These are phyloP conservation scores for Lutjanus erythropterus DNA, from an alignment of 2,113 vertebrate genomes.

Conservation along the genomic window DNA sequence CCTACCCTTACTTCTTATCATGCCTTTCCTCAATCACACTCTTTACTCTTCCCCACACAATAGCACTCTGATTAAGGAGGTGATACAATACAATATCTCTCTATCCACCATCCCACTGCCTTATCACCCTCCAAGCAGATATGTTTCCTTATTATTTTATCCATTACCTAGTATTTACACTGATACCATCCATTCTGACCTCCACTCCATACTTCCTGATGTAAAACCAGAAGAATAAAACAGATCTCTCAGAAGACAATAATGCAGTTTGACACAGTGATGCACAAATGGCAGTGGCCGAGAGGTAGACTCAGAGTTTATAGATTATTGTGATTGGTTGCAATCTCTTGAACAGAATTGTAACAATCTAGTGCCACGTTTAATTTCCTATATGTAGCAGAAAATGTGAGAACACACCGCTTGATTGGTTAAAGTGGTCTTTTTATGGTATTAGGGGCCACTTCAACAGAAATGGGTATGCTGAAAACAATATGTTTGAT, in stretches of 20 bases:
- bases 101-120: constrained; percentile 13
- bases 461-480: constrained; percentile 47
- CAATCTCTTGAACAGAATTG: constrained; percentile 38
- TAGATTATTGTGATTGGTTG: constrained; percentile 30
- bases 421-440: constrained; percentile 57
- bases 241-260: constrained; percentile 27
- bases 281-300: constrained; percentile 21
- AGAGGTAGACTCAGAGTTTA: constrained; percentile 6
- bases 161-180: constrained; percentile 27
- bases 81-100: constrained; percentile 20
- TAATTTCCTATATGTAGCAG: constrained; percentile 20
- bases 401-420: constrained; percentile 31
- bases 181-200: constrained; percentile 35
- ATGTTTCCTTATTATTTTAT: constrained; percentile 42
- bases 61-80: constrained; percentile 55
- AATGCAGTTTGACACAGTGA: constrained; percentile 13
- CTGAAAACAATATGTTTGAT: constrained; percentile 62
- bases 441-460: constrained; percentile 20
- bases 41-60: constrained; percentile 59
- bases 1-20: constrained; percentile 23
- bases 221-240: no score
- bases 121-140: constrained; percentile 40
- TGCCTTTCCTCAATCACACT: constrained; percentile 13
- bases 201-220: constrained; percentile 10
- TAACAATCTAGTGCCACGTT: not conserved